Evolutionary conservation across 2,113 vertebrate genomes (phyloP), one percentile per base, ranked within the genome.

Genomic region (Aldabrachelys gigantea): DNA sequence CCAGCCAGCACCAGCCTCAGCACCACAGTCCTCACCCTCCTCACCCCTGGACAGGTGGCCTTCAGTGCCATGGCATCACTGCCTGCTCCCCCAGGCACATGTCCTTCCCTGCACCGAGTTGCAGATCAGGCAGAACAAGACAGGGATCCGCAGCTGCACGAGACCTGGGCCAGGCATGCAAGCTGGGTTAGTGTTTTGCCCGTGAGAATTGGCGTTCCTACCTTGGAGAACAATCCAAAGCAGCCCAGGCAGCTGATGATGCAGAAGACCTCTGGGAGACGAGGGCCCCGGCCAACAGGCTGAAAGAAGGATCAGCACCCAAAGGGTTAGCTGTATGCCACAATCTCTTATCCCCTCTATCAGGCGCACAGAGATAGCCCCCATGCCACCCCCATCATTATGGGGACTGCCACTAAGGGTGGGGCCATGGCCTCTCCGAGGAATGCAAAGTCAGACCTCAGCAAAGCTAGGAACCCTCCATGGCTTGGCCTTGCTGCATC

Each of bases 161-260:
- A 59, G n/a, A 22, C 41, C 17, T 38, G 44, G 83, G 29, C 50
- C n/a, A 41, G 1, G 4, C 0, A 0, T 1, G 11, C 19, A 22
- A 31, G 29, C 22, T 10, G 21, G 31, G 57, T 21, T 9, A 13
- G 41, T 5, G 8, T 49, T 24, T 8, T 16, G 17, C 27, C 8
- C 0, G 0, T 17, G 44, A 9, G 21, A 13, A 29, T 52, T 52
- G n/a, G 3, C 21, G 0, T 17, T 69, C 96, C 22, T 98, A 98
- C 99, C 99, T 99, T 99, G 89, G 99, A 99, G 98, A 99, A 99
- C 41, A 99, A 98, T 79, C 99, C 99, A 1, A 99, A 99, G 97
- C 99, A 99, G 89, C 99, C 99, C 52, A 99, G 84, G 69, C 98
- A 98, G 98, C 99, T 99, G 98, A 99, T 99, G 98, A 99, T 99